These are phyloP conservation scores for Zaprionus vittiger DNA, from an alignment of 1,140 invertebrate genomes.

Conservation along the genomic window DNA sequence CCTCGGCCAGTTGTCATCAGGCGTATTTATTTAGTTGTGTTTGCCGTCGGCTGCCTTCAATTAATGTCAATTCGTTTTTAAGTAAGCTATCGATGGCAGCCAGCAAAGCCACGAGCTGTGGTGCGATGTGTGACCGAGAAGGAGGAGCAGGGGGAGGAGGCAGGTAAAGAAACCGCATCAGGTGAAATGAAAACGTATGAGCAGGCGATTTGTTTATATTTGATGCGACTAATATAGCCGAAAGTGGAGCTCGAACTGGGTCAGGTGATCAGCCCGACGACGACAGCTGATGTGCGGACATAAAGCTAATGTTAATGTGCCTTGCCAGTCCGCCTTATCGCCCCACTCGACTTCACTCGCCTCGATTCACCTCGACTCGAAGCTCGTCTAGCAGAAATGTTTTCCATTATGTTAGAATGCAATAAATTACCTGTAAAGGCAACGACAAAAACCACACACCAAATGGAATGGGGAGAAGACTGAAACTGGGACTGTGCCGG, in stretches of 20 bases:
- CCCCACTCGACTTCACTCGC: conserved; percentile 7
- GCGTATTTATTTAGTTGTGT: conserved; percentile 78
- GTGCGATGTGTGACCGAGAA: not conserved
- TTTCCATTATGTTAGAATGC: conserved; percentile 83
- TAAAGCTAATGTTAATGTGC: conserved; percentile 78
- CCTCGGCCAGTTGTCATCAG: conserved; percentile 67
- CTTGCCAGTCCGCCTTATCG: conserved; percentile 50
- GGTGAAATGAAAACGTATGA: conserved; percentile 74
- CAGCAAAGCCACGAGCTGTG: not conserved
- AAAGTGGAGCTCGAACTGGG: conserved; percentile 20
- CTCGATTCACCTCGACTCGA: not conserved
- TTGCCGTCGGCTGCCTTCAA: conserved; percentile 80
- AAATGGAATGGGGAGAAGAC: conserved; percentile 18
- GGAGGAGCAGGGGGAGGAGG: not conserved
- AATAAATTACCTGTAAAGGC: conserved; percentile 83
- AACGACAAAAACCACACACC: conserved; percentile 68
- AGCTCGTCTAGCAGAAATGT: conserved; percentile 69
- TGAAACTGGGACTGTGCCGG: not conserved
- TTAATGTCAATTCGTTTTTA: conserved; percentile 83
- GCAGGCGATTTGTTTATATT: conserved; percentile 76
- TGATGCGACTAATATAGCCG: conserved; percentile 58
- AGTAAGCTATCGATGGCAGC: conserved; percentile 77
- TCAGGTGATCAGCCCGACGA: conserved; percentile 63
- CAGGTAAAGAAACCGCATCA: conserved; percentile 58
- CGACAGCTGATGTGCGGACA: conserved; percentile 75